phyloP scores from a whole-genome alignment of 1,140 invertebrate species.

The Drosophila asahinai region DNA sequence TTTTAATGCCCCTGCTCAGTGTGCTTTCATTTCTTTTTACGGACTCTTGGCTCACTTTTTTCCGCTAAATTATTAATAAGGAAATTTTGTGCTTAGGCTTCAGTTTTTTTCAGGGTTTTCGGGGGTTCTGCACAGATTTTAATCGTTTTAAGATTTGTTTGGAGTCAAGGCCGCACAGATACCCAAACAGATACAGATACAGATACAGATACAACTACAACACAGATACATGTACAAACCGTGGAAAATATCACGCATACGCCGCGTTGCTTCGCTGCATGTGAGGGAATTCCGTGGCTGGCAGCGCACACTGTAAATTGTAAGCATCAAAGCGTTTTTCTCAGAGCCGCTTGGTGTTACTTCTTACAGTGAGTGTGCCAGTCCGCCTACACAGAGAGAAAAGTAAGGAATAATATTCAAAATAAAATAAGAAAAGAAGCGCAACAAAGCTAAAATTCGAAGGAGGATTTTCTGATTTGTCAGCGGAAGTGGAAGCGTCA shows the following conservation, averaged over 20 bases:
- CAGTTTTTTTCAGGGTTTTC: constrained; percentile 35
- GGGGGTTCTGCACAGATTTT: constrained; percentile 42
- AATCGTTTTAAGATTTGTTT: constrained; percentile 52
- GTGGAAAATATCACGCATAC: constrained; percentile 49
- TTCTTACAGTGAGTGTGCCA: constrained; percentile 85
- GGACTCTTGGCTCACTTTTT: neutral
- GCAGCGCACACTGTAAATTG: constrained; percentile 78
- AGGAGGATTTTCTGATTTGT: constrained; percentile 24
- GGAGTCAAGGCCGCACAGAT: constrained; percentile 19
- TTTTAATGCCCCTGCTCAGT: constrained; percentile 38
- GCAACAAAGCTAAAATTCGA: neutral
- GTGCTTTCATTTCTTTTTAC: constrained; percentile 26
- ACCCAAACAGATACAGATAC: neutral
- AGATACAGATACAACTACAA: neutral
- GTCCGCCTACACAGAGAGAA: constrained; percentile 21
- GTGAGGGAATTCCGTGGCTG: constrained; percentile 38
- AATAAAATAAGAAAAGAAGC: neutral
- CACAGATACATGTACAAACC: constrained; percentile 9
- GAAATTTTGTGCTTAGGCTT: constrained; percentile 64
- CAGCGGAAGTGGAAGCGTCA: constrained; percentile 27
- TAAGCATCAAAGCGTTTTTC: constrained; percentile 75
- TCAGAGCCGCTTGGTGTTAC: constrained; percentile 84
- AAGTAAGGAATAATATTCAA: constrained; percentile 1
- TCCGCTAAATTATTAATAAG: constrained; percentile 72
- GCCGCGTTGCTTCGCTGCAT: constrained; percentile 42